phyloP scores from a whole-genome alignment of 2,888 invertebrate genomes.

The Drosophila bunnanda region DNA sequence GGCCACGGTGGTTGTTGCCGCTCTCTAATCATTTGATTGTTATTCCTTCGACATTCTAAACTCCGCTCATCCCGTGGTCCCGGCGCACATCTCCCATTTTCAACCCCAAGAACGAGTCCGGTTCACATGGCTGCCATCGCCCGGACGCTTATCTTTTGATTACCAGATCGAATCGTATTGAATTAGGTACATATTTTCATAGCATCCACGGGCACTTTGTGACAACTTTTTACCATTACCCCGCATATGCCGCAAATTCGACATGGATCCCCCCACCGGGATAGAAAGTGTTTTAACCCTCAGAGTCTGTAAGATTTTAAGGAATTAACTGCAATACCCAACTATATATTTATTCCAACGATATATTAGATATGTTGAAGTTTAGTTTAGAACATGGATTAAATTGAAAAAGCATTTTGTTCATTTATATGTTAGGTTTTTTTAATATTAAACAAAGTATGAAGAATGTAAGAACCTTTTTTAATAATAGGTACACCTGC shows the following conservation, averaged over 20 bases:
- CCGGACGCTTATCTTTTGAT: constrained; percentile 72
- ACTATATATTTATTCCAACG: not conserved
- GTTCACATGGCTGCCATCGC: constrained; percentile 56
- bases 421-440: not conserved
- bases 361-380: not conserved
- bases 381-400: too few species aligned
- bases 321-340: not conserved
- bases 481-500: not conserved
- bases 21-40: constrained; percentile 73
- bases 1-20: constrained; percentile 53
- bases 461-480: not conserved
- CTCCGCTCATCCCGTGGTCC: constrained; percentile 42
- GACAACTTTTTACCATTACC: constrained; percentile 41
- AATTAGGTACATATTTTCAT: constrained; percentile 66
- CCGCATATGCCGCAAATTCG: constrained; percentile 42
- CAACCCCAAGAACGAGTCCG: constrained; percentile 45
- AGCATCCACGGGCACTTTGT: constrained; percentile 23
- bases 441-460: not conserved
- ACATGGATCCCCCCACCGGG: constrained; percentile 19
- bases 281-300: constrained; percentile 2
- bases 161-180: constrained; percentile 76
- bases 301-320: not conserved
- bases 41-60: constrained; percentile 73
- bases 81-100: constrained; percentile 47
- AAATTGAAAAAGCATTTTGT: not conserved